phyloP scores from a whole-genome alignment of 1,140 invertebrate genomes.

The Aethina tumida region DNA sequence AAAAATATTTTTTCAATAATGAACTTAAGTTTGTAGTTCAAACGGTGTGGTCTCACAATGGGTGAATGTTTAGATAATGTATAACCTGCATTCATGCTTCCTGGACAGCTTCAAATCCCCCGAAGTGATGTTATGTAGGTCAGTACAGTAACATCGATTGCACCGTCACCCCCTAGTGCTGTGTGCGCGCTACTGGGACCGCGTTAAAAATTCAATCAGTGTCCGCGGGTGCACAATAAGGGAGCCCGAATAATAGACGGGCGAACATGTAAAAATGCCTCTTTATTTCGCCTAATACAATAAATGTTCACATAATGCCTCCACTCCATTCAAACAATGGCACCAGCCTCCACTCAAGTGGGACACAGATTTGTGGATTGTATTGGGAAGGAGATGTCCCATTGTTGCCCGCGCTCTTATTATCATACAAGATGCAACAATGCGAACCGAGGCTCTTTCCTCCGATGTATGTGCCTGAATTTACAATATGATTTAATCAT shows the following conservation, averaged over 20 bases:
- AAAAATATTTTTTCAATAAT: no score
- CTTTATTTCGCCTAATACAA: slow-evolving; percentile 13
- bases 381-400: slow-evolving; percentile 14
- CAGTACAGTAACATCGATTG: no score
- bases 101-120: no score
- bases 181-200: no score
- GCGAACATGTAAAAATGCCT: slow-evolving; percentile 9
- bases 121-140: no score
- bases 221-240: slow-evolving; percentile 5
- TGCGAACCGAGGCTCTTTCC: slow-evolving; percentile 12
- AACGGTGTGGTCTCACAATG: no score
- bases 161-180: no score
- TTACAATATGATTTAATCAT: slow-evolving; percentile 19
- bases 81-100: no score
- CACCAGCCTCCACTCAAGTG: slow-evolving; percentile 3
- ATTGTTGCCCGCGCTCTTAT: slow-evolving; percentile 18
- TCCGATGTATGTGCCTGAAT: slow-evolving; percentile 18
- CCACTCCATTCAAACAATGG: slow-evolving; percentile 7
- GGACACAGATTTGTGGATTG: slow-evolving; percentile 19
- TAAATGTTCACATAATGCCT: slow-evolving; percentile 10
- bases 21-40: no score
- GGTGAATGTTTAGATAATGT: no score
- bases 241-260: slow-evolving; percentile 10
- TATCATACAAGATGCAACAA: slow-evolving; percentile 18
- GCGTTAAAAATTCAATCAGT: slow-evolving; percentile 9